Percentiles rank a stretch among this genome's conserved stretches.
Evolutionary conservation across 1,140 invertebrate genomes (phyloP).

Genomic region (Cotesia glomerata): DNA sequence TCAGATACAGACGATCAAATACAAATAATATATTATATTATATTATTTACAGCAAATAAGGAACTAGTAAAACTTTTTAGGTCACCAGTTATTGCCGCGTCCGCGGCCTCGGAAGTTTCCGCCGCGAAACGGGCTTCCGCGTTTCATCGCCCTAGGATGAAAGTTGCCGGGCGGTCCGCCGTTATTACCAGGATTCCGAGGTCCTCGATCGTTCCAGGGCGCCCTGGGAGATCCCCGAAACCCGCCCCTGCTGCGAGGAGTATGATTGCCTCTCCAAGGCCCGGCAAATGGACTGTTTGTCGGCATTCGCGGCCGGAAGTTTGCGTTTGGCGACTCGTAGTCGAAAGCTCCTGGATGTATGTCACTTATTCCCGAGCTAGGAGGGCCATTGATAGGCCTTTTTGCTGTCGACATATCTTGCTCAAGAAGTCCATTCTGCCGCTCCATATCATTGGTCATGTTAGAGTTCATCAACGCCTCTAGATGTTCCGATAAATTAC

Average conservation of each 20-base stretch:
- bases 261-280: conserved; percentile 43
- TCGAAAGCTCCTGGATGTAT: conserved; percentile 18
- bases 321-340: conserved; percentile 32
- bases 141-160: conserved; percentile 48
- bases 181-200: conserved; percentile 22
- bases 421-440: too few relatives aligned
- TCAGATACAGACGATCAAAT: background rate
- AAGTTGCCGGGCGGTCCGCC: conserved; percentile 42
- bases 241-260: conserved; percentile 37
- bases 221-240: conserved; percentile 51
- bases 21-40: background rate
- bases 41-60: background rate
- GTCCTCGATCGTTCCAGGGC: conserved; percentile 55
- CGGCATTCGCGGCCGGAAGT: conserved; percentile 42
- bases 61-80: background rate
- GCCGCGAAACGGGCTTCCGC: conserved; percentile 50
- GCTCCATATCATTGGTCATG: conserved; percentile 1
- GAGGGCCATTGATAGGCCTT: conserved; percentile 37
- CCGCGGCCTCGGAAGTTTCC: conserved; percentile 37
- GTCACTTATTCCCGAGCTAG: background rate
- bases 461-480: conserved; percentile 45
- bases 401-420: too few relatives aligned
- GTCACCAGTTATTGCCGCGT: conserved; percentile 1
- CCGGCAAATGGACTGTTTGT: conserved; percentile 35
- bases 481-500: conserved; percentile 47